Conservation (phyloP, 2,888 invertebrate genomes). For the Hypselothyrea guttata region DNA sequence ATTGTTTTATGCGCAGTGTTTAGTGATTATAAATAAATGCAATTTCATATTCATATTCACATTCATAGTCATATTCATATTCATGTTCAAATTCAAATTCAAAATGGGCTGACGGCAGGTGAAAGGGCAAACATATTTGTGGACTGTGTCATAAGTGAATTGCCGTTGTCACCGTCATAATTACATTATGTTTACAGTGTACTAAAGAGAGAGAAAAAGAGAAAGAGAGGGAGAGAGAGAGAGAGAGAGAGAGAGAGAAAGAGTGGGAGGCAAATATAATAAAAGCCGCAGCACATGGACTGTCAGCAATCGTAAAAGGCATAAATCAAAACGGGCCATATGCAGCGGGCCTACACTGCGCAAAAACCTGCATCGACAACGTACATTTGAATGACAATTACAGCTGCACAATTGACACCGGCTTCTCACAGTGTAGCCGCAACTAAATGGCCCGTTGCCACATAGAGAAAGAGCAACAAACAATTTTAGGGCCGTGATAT, state of each 20-base stretch:
- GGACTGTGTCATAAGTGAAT: constrained; percentile 51
- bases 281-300: constrained; percentile 30
- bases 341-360: constrained; percentile 14
- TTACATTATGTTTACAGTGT: constrained; percentile 48
- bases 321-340: constrained; percentile 46
- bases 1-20: too few species aligned
- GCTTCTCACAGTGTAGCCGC: too few species aligned
- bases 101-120: too few species aligned
- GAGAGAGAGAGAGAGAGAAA: not conserved
- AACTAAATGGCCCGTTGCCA: too few species aligned
- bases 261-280: not conserved
- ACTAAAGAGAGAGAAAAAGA: not conserved
- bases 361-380: too few species aligned
- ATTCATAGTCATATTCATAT: too few species aligned
- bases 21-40: too few species aligned
- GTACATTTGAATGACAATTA: too few species aligned
- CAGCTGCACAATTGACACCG: too few species aligned
- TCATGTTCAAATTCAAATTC: too few species aligned
- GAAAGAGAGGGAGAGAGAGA: not conserved
- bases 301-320: constrained; percentile 47
- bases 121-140: not conserved
- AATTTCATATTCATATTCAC: too few species aligned
- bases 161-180: constrained; percentile 50
- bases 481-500: constrained; percentile 34
- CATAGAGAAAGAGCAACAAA: too few species aligned